A percentile compares a stretch with the other conserved stretches of the same genome.
These are phyloP conservation scores for Epistrophella euchroma DNA, from an alignment of 2,888 invertebrate genomes.

Conservation along the genomic window DNA sequence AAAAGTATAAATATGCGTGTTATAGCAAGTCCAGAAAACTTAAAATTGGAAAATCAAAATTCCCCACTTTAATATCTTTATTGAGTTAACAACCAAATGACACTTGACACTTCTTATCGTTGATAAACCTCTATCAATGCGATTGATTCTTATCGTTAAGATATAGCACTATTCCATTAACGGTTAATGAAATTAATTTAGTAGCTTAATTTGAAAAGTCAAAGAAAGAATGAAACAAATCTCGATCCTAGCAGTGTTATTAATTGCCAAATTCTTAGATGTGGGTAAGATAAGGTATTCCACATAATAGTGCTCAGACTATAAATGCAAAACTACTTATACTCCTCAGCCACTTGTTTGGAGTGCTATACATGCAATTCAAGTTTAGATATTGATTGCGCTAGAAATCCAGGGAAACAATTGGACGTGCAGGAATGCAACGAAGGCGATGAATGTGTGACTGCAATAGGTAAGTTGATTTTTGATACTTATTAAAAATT, in stretches of 20 bases:
- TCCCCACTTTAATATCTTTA: background rate
- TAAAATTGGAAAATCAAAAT: background rate
- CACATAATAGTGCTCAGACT: background rate
- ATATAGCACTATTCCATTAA: background rate
- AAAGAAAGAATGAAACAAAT: constrained; percentile 41
- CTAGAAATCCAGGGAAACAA: constrained; percentile 80
- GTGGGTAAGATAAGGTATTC: constrained; percentile 42
- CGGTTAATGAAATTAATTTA: constrained; percentile 23
- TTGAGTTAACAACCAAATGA: background rate
- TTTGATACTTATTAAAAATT: background rate
- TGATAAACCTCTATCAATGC: constrained; percentile 54
- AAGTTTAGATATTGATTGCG: constrained; percentile 79
- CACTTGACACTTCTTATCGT: constrained; percentile 5
- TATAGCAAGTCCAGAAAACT: background rate
- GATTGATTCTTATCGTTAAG: constrained; percentile 55
- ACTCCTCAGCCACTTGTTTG: constrained; percentile 53
- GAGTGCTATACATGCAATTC: constrained; percentile 81
- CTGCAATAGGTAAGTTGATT: constrained; percentile 76
- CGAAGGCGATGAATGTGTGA: constrained; percentile 78
- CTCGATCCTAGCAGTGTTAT: background rate
- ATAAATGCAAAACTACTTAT: background rate
- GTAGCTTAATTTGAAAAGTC: constrained; percentile 15
- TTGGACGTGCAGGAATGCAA: constrained; percentile 80
- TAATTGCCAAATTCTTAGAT: constrained; percentile 20
- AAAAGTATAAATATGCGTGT: too few species aligned